Evolutionary conservation across 2,797 vertebrate species (phyloP).

Genomic region (Gymnoscopelus braueri): DNA sequence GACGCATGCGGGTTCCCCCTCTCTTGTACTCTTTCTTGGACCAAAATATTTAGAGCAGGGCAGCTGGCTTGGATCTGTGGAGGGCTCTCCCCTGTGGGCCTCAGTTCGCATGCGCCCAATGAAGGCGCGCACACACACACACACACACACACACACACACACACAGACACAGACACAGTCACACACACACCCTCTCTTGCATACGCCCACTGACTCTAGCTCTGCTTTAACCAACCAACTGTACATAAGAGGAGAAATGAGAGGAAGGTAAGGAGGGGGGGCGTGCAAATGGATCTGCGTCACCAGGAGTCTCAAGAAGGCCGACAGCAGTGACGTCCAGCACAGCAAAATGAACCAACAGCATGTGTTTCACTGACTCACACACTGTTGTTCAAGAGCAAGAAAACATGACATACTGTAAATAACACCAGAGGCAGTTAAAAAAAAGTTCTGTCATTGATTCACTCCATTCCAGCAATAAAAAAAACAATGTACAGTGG

Average conservation of each 20-base stretch:
- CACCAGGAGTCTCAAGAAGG: slow-evolving; percentile 41
- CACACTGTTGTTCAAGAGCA: slow-evolving; percentile 13
- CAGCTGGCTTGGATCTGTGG: slow-evolving; percentile 79
- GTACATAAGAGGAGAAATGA: slow-evolving; percentile 39
- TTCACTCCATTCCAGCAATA: slow-evolving; percentile 32
- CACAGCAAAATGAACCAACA: slow-evolving; percentile 37
- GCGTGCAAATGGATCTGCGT: slow-evolving; percentile 43
- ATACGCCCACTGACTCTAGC: slow-evolving; percentile 56
- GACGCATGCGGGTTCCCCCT: slow-evolving; percentile 40
- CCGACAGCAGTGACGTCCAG: slow-evolving; percentile 36
- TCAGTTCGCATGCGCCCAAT: slow-evolving; percentile 78
- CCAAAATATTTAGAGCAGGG: slow-evolving; percentile 69
- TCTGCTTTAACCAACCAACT: slow-evolving; percentile 58
- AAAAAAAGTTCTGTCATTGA: slow-evolving; percentile 6
- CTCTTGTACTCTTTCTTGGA: slow-evolving; percentile 46
- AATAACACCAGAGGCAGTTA: not conserved
- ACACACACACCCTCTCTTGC: not conserved
- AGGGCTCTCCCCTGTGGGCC: slow-evolving; percentile 78
- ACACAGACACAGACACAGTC: slow-evolving; percentile 63
- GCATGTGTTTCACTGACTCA: slow-evolving; percentile 61
- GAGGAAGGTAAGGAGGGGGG: slow-evolving; percentile 39
- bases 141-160: slow-evolving; percentile 47
- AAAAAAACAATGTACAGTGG: slow-evolving; percentile 13
- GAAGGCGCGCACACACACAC: slow-evolving; percentile 42
- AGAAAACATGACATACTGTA: slow-evolving; percentile 1